phyloP scores from a whole-genome alignment of 2,888 invertebrate genomes.

The Cantharis rustica region DNA sequence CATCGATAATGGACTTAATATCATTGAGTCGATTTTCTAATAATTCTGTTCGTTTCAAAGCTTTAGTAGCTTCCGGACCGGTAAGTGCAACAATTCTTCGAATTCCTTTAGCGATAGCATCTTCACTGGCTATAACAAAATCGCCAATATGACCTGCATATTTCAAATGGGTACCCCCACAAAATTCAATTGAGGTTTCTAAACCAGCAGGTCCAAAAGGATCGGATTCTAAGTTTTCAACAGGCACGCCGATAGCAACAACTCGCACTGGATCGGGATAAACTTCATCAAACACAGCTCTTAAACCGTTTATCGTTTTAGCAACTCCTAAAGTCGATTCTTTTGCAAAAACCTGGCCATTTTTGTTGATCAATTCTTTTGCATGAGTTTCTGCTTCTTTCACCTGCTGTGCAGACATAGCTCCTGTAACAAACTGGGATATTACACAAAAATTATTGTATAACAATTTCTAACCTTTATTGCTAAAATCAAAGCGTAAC shows the following conservation, averaged over 20 bases:
- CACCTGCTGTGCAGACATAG: slow-evolving; percentile 87
- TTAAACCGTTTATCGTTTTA: slow-evolving; percentile 87
- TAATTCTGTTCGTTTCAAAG: slow-evolving; percentile 77
- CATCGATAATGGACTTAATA: slow-evolving; percentile 63
- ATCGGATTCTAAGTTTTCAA: slow-evolving; percentile 86
- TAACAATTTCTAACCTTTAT: slow-evolving; percentile 63
- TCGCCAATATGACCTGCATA: slow-evolving; percentile 92
- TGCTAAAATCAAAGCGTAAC: slow-evolving; percentile 96
- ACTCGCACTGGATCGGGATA: slow-evolving; percentile 96
- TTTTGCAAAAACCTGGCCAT: slow-evolving; percentile 85
- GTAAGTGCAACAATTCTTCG: slow-evolving; percentile 96
- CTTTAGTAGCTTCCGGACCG: slow-evolving; percentile 90
- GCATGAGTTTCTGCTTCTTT: slow-evolving; percentile 83
- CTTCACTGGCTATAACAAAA: slow-evolving; percentile 95
- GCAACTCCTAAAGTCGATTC: slow-evolving; percentile 83
- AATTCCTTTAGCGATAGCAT: slow-evolving; percentile 93
- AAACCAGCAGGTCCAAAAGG: slow-evolving; percentile 80
- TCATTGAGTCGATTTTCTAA: slow-evolving; percentile 76
- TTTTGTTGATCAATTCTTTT: slow-evolving; percentile 73
- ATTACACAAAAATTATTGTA: not conserved
- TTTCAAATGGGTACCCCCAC: slow-evolving; percentile 96
- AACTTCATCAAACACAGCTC: slow-evolving; percentile 98
- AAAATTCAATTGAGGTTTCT: slow-evolving; percentile 96
- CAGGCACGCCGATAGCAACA: slow-evolving; percentile 90
- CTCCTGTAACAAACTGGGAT: slow-evolving; percentile 56